Percentiles rank a stretch among this genome's conserved stretches.
These are phyloP conservation scores for Pseudeuparius sepicola DNA, from an alignment of 2,888 invertebrate species.

Conservation along the genomic window DNA sequence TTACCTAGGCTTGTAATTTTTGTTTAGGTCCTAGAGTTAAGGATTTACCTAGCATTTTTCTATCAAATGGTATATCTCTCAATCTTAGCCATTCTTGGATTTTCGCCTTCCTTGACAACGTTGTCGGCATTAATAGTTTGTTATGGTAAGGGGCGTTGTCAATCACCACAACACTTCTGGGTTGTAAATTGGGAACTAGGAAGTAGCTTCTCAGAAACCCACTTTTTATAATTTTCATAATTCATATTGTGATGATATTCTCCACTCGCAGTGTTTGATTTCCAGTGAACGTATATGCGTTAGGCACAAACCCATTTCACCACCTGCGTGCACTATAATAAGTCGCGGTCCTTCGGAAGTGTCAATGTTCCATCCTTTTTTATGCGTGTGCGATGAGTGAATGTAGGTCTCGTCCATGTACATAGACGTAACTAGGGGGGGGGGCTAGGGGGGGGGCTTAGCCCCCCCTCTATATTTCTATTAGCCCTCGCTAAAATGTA, in stretches of 20 bases:
- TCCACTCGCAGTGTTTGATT: too few relatives aligned
- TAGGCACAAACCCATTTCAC: slow-evolving; percentile 17
- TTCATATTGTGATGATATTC: slow-evolving; percentile 18
- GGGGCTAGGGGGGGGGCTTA: too few relatives aligned
- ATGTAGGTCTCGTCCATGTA: too few relatives aligned
- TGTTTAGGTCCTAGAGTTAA: too few relatives aligned
- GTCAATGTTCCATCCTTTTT: slow-evolving; percentile 19
- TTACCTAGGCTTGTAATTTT: too few relatives aligned
- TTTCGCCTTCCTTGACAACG: too few relatives aligned
- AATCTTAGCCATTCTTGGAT: slow-evolving; percentile 16
- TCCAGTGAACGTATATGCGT: slow-evolving; percentile 13
- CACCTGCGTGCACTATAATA: slow-evolving; percentile 18
- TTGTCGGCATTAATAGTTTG: too few relatives aligned
- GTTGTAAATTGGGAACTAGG: slow-evolving; percentile 21
- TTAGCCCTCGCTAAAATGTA: too few relatives aligned
- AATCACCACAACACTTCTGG: slow-evolving; percentile 22
- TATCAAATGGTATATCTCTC: too few relatives aligned
- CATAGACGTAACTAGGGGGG: too few relatives aligned
- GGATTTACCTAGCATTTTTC: slow-evolving; percentile 15
- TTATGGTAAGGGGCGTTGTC: slow-evolving; percentile 22
- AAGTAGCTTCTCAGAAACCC: slow-evolving; percentile 14
- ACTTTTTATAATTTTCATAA: slow-evolving; percentile 18
- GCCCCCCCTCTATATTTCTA: too few relatives aligned
- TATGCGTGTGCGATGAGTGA: slow-evolving; percentile 15
- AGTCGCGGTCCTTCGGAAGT: slow-evolving; percentile 15